Percentiles rank a stretch among this genome's conserved stretches.
These are phyloP conservation scores for Meghimatium bilineatum DNA, from an alignment of 2,888 invertebrate genomes.

Conservation along the genomic window DNA sequence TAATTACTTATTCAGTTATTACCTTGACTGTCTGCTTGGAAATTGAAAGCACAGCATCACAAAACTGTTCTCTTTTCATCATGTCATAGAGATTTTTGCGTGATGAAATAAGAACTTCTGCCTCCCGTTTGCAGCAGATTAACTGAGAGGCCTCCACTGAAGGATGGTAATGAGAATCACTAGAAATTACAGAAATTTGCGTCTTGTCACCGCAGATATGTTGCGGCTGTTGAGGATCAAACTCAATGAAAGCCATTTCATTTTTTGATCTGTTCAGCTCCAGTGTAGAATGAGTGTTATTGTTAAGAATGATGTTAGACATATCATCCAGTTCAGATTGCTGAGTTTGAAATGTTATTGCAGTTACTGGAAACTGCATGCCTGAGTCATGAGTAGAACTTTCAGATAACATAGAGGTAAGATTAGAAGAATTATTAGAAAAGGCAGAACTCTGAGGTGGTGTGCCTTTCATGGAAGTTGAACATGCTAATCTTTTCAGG, in stretches of 20 bases:
- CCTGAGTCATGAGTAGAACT: constrained; percentile 17
- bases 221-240: constrained; percentile 11
- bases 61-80: constrained; percentile 54
- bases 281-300: not conserved
- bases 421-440: constrained; percentile 6
- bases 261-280: constrained; percentile 29
- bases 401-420: constrained; percentile 19
- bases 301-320: not conserved
- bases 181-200: not conserved
- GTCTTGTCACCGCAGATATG: not conserved
- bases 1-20: not conserved
- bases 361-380: constrained; percentile 16
- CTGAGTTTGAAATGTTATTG: constrained; percentile 29
- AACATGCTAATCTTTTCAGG: constrained; percentile 30
- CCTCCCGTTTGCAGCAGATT: constrained; percentile 8
- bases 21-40: constrained; percentile 52
- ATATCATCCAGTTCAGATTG: constrained; percentile 30
- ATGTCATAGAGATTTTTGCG: constrained; percentile 50
- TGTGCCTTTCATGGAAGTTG: constrained; percentile 23
- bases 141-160: not conserved
- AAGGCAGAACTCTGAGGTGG: not conserved
- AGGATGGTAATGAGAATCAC: not conserved
- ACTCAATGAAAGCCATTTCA: constrained; percentile 28
- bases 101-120: constrained; percentile 27
- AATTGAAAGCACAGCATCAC: constrained; percentile 53